phyloP scores from a whole-genome alignment of 1,140 invertebrate species.

The Halictus rubicundus region DNA sequence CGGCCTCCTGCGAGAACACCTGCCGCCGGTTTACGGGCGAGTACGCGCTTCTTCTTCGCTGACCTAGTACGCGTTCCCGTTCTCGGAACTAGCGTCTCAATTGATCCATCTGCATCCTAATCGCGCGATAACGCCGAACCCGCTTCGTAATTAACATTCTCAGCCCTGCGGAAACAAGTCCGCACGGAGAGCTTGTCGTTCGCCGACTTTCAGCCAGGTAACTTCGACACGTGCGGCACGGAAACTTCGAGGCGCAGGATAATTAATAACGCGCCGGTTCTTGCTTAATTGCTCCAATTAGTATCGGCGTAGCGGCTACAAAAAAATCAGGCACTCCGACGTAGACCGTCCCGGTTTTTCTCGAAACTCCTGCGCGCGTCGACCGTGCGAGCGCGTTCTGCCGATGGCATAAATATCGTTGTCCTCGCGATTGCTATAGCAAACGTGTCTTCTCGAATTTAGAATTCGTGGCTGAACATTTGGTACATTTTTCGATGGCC shows the following conservation, averaged over 20 bases:
- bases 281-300: slow-evolving; percentile 16
- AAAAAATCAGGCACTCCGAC: slow-evolving; percentile 15
- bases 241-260: not conserved
- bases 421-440: too few relatives aligned
- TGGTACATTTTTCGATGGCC: too few relatives aligned
- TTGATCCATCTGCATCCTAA: slow-evolving; percentile 24
- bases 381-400: too few relatives aligned
- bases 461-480: too few relatives aligned
- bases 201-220: not conserved
- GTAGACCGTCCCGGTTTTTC: not conserved
- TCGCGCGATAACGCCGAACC: not conserved
- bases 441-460: too few relatives aligned
- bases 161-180: too few relatives aligned
- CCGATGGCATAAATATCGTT: too few relatives aligned
- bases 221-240: not conserved
- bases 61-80: not conserved
- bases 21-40: not conserved
- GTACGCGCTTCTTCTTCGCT: not conserved
- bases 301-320: not conserved
- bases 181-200: too few relatives aligned
- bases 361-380: not conserved
- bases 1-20: not conserved
- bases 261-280: not conserved
- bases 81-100: not conserved
- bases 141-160: not conserved